Evolutionary conservation across 2,888 invertebrate species (phyloP).

Genomic region (Actias luna): DNA sequence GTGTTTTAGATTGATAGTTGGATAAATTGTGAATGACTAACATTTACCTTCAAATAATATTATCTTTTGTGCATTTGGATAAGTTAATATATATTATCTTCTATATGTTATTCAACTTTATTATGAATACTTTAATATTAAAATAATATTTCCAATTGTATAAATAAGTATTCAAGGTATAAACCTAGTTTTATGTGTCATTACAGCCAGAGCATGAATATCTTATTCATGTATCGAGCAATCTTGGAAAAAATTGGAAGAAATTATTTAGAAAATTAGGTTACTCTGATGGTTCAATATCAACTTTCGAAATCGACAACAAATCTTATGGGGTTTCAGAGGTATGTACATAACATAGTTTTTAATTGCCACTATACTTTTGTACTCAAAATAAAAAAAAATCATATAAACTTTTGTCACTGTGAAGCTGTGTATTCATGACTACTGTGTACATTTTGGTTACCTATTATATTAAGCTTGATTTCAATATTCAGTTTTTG

Average conservation of each 20-base stretch:
- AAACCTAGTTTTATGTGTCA: background rate
- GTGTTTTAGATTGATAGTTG: too few species aligned
- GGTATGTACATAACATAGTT: conserved; percentile 58
- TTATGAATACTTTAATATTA: too few species aligned
- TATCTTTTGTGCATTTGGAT: background rate
- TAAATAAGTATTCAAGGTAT: background rate
- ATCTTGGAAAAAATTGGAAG: conserved; percentile 83
- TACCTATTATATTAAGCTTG: too few species aligned
- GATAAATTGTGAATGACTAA: too few species aligned
- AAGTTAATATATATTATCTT: too few species aligned
- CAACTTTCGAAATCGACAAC: conserved; percentile 77
- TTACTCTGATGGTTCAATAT: conserved; percentile 82
- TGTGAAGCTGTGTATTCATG: too few species aligned
- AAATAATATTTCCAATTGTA: background rate
- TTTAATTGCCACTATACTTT: background rate
- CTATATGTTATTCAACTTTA: too few species aligned
- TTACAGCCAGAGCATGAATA: conserved; percentile 74
- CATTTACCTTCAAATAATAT: too few species aligned
- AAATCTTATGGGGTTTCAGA: conserved; percentile 79
- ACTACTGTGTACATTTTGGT: too few species aligned
- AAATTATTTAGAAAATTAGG: conserved; percentile 78
- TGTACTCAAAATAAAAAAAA: background rate
- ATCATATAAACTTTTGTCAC: too few species aligned
- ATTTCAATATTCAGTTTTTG: too few species aligned
- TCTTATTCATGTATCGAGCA: conserved; percentile 80